Percentiles rank a stretch among this genome's conserved stretches.
These are phyloP conservation scores for Pyrrhia umbra DNA, from an alignment of 2,888 invertebrate species.

Conservation along the genomic window DNA sequence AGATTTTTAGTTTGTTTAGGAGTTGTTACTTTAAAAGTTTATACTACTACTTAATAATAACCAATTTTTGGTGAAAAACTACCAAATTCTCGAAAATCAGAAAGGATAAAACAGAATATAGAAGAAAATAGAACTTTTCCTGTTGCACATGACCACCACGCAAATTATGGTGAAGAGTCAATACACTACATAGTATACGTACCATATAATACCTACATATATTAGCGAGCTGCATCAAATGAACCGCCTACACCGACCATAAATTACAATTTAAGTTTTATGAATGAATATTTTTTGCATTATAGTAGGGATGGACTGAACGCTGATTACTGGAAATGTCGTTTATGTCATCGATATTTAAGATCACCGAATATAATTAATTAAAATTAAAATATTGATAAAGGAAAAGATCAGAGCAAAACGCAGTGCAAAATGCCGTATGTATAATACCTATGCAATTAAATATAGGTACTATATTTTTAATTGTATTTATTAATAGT, in stretches of 20 bases:
- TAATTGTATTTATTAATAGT: no score
- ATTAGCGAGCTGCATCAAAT: slow-evolving; percentile 14
- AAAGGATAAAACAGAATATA: no score
- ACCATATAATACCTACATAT: not conserved
- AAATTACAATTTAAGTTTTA: slow-evolving; percentile 41
- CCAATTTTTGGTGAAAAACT: no score
- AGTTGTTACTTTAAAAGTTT: no score
- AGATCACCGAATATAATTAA: slow-evolving; percentile 29
- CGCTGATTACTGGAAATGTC: slow-evolving; percentile 43
- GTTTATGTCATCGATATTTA: slow-evolving; percentile 36
- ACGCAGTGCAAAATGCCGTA: not conserved
- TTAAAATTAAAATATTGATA: slow-evolving; percentile 17
- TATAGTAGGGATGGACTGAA: slow-evolving; percentile 9
- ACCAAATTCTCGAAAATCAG: no score
- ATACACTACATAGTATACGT: slow-evolving; percentile 8
- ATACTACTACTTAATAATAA: no score
- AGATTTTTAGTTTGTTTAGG: no score
- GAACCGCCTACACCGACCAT: slow-evolving; percentile 38
- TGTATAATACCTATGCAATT: not conserved
- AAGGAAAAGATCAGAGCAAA: slow-evolving; percentile 16
- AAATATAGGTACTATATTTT: no score
- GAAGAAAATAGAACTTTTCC: no score
- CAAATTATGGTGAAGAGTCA: no score
- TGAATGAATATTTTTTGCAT: slow-evolving; percentile 40
- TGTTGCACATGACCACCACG: no score